Evolutionary conservation across 2,797 vertebrate species (phyloP).

Genomic region (Sebastes variabilis): DNA sequence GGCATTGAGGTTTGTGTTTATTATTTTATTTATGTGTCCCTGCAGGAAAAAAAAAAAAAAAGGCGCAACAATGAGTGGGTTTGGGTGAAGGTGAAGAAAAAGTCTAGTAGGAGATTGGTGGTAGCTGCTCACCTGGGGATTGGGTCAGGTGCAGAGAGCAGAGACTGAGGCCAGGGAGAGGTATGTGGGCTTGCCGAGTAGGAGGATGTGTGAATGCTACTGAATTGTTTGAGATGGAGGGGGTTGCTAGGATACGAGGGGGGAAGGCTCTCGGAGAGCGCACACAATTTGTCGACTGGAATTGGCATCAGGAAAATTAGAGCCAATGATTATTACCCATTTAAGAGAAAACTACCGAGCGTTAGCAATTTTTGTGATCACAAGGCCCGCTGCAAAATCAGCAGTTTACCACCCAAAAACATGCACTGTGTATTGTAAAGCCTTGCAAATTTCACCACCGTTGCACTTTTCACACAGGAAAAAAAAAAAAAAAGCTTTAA

Average conservation of each 20-base stretch:
- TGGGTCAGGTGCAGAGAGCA: slow-evolving; percentile 67
- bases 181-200: slow-evolving; percentile 52
- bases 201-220: slow-evolving; percentile 70
- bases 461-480: slow-evolving; percentile 7
- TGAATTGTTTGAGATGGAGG: slow-evolving; percentile 70
- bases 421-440: not conserved
- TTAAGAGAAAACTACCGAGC: slow-evolving; percentile 41
- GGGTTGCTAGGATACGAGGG: slow-evolving; percentile 82
- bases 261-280: slow-evolving; percentile 58
- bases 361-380: slow-evolving; percentile 32
- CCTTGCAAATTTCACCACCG: slow-evolving; percentile 7
- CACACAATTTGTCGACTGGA: slow-evolving; percentile 50
- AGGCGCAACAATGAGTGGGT: slow-evolving; percentile 39
- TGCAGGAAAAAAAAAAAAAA: slow-evolving; percentile 7
- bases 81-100: slow-evolving; percentile 56
- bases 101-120: slow-evolving; percentile 42
- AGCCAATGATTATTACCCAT: slow-evolving; percentile 57
- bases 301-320: slow-evolving; percentile 56
- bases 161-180: slow-evolving; percentile 43
- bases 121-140: slow-evolving; percentile 67
- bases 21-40: slow-evolving; percentile 23
- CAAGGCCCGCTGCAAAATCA: slow-evolving; percentile 24
- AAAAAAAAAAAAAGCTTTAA: not conserved
- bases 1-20: slow-evolving; percentile 12
- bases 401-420: slow-evolving; percentile 20